Conservation (phyloP, 2,113 vertebrate genomes). For the Peromyscus polionotus region DNA sequence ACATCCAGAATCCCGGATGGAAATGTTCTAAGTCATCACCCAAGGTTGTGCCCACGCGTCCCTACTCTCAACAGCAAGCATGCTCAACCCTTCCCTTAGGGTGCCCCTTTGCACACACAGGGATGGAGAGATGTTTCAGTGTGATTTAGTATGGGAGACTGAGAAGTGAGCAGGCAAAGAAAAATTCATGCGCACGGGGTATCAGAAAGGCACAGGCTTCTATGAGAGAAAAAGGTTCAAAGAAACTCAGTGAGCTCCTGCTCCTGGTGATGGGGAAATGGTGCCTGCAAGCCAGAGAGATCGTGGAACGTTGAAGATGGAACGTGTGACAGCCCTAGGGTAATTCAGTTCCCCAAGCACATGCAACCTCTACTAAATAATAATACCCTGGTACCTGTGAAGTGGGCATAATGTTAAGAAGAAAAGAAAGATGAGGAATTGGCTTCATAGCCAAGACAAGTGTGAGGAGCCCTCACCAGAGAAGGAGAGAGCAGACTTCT, state of each 20-base stretch:
- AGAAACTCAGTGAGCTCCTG: neutral
- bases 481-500: neutral
- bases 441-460: neutral
- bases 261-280: neutral
- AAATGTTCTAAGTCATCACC: neutral
- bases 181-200: too few species aligned
- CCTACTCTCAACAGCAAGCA: neutral
- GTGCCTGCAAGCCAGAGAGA: neutral
- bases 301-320: neutral
- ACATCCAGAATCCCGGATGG: neutral
- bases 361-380: neutral
- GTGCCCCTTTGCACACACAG: rapidly evolving
- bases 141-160: neutral
- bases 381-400: neutral
- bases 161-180: neutral
- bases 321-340: too few species aligned
- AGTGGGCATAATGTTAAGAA: neutral
- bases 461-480: neutral
- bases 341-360: neutral
- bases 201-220: neutral
- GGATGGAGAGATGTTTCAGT: neutral
- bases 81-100: too few species aligned
- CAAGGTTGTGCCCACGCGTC: rapidly evolving
- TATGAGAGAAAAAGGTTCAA: too few species aligned
- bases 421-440: neutral